Conservation (phyloP, 2,888 invertebrate genomes). For the Watsonalla binaria region DNA sequence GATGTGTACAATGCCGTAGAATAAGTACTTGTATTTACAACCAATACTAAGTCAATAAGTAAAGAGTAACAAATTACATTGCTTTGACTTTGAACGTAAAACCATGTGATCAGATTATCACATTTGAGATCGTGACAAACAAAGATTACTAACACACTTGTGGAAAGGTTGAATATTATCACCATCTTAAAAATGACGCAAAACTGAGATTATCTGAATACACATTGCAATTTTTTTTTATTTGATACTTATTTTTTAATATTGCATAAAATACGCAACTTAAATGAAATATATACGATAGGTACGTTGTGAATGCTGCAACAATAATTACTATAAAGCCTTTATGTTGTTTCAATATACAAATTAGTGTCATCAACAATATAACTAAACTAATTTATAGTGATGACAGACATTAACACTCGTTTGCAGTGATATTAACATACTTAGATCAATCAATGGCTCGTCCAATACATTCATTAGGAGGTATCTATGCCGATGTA, state of each 20-base stretch:
- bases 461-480: not conserved
- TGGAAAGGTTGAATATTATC: conserved; percentile 18
- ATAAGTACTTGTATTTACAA: not conserved
- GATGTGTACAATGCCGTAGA: not conserved
- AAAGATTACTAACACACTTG: conserved; percentile 46
- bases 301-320: not conserved
- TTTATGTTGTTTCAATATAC: not conserved
- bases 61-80: conserved; percentile 1
- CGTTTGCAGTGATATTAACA: conserved; percentile 4
- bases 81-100: conserved; percentile 16
- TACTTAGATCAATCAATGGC: not conserved
- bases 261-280: not conserved
- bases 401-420: conserved; percentile 1
- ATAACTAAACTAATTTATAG: conserved; percentile 2
- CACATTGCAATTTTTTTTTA: too few relatives aligned
- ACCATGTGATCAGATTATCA: conserved; percentile 64
- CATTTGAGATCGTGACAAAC: conserved; percentile 55
- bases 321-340: not conserved
- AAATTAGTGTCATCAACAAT: not conserved
- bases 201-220: conserved; percentile 21
- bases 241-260: too few relatives aligned
- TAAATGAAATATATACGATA: not conserved
- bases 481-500: not conserved
- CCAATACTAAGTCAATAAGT: not conserved
- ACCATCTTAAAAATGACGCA: conserved; percentile 28